Base-by-base conservation (phyloP, 23 tunicate genomes). In the Ascidia mentula region DNA sequence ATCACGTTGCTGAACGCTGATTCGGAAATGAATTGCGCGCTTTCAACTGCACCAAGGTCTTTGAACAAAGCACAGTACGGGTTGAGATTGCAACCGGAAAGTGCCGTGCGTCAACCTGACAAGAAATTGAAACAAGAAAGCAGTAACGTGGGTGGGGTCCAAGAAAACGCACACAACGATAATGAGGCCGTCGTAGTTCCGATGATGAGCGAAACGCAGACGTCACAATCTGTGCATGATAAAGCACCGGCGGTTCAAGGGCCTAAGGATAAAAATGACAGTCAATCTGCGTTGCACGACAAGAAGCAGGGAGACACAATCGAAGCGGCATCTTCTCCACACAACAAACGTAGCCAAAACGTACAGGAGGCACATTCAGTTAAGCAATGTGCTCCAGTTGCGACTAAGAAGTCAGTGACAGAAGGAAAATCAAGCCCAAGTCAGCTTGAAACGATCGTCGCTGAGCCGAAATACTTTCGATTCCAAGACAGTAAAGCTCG, bases 361-460 rank as follows among this genome's bases (percentile, higher is more conserved):
- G 65, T 20, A 53, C 13, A 9, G 28, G 24, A 53, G 12, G 7
- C 65, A 20, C 28, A 53, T 5, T 53, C 65, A 28, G 13, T 26
- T 28, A 9, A 9, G 65, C 7, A 53, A 53, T 3, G 4, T 9
- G 65, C 22, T 9, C 12, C 22, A 26, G 24, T 20, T 1, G 65
- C 13, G 24, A 9, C 13, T 28, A 26, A 53, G 12, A 28, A 53
- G 13, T 9, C 12, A 3, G 65, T 6, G 13, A 9, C 65, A 6
- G 65, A 53, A 6, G 65, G 24, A 53, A 53, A 20, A 28, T 9
- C 22, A 26, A 9, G 65, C 4, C 65, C 22, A 53, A 9, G 65
- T 53, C 24, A 53, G 13, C 65, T 53, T 53, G 65, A 53, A 53
- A 38, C 12, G 78, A 74, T 74, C 18, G 78, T 74, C 39, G 46